phyloP scores from a whole-genome alignment of 2,797 vertebrate species.

The Phoeniculus purpureus region DNA sequence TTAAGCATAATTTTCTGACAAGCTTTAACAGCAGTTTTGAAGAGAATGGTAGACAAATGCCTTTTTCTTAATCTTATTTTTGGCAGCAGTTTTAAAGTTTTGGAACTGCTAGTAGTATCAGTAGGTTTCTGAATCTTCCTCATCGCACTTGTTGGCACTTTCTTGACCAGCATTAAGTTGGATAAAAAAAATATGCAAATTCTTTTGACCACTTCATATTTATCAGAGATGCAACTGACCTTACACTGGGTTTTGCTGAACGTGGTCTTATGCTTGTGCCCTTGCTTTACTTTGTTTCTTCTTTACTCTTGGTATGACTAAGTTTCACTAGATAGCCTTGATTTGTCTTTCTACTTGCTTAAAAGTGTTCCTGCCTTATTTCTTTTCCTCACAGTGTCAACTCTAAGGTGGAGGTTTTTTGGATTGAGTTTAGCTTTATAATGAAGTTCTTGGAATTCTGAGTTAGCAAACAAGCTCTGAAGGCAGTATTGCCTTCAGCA shows the following conservation, averaged over 20 bases:
- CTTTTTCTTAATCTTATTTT: background rate
- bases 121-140: background rate
- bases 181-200: background rate
- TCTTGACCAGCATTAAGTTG: background rate
- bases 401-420: background rate
- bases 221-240: background rate
- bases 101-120: background rate
- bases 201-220: background rate
- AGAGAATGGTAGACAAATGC: background rate
- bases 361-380: background rate
- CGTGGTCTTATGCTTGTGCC: background rate
- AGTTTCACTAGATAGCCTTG: accelerated
- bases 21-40: background rate
- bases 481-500: background rate
- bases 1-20: background rate
- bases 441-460: background rate
- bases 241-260: background rate
- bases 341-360: background rate
- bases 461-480: background rate
- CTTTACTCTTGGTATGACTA: background rate
- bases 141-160: background rate
- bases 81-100: background rate
- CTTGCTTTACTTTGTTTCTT: background rate
- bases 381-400: background rate
- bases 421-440: background rate